These are phyloP conservation scores for Oxytorus armatus DNA, from an alignment of 2,888 invertebrate genomes.

Conservation along the genomic window DNA sequence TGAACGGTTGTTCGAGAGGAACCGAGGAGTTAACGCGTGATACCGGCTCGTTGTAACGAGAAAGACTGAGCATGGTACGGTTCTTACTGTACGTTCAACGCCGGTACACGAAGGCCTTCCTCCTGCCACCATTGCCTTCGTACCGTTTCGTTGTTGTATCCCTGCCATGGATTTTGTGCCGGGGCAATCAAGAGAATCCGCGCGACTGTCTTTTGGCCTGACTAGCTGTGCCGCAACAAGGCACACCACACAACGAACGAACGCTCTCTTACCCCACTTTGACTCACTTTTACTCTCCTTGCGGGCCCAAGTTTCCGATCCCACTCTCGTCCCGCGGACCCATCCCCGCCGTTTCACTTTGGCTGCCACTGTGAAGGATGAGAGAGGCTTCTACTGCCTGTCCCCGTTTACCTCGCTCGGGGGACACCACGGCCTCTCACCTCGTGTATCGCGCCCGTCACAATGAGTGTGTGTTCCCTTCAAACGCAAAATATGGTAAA, in stretches of 20 bases:
- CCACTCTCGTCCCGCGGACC: slow-evolving; percentile 24
- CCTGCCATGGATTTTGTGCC: slow-evolving; percentile 71
- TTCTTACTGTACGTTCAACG: slow-evolving; percentile 58
- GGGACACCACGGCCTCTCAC: slow-evolving; percentile 71
- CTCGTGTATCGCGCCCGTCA: slow-evolving; percentile 47
- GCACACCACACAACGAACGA: slow-evolving; percentile 32
- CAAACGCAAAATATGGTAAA: slow-evolving; percentile 13
- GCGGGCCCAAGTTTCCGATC: slow-evolving; percentile 40
- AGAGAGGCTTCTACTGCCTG: slow-evolving; percentile 67
- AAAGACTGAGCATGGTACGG: slow-evolving; percentile 80
- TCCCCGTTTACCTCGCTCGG: slow-evolving; percentile 73
- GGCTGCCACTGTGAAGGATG: slow-evolving; percentile 67
- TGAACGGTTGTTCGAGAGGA: neutral
- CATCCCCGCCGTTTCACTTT: slow-evolving; percentile 26
- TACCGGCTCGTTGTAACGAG: slow-evolving; percentile 79
- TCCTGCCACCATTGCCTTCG: slow-evolving; percentile 70
- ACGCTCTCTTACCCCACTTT: slow-evolving; percentile 37
- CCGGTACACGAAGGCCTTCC: slow-evolving; percentile 66
- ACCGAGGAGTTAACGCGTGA: slow-evolving; percentile 70
- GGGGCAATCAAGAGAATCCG: slow-evolving; percentile 57
- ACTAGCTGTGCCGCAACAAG: slow-evolving; percentile 51
- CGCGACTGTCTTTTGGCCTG: slow-evolving; percentile 66
- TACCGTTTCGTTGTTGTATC: slow-evolving; percentile 60
- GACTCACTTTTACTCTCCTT: slow-evolving; percentile 48
- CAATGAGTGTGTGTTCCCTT: slow-evolving; percentile 43